Percentiles rank a stretch among this genome's conserved stretches.
Evolutionary conservation across 23 tunicate species (phyloP).

Genomic region (Halocynthia aurantium): DNA sequence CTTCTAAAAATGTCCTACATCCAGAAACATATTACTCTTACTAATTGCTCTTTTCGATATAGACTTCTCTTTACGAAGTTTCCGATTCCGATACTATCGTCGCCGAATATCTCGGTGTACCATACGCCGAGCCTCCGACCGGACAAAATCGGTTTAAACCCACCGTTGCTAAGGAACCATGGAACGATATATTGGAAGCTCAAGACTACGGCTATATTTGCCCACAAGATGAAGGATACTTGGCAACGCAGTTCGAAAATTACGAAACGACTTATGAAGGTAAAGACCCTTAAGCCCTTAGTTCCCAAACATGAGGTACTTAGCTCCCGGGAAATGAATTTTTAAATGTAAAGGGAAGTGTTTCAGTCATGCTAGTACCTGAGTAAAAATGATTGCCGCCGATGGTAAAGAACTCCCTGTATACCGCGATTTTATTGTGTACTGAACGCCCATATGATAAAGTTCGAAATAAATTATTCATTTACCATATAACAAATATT

Average conservation of each 20-base stretch:
- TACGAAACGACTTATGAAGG: slow-evolving; percentile 1
- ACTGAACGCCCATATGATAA: too few species aligned
- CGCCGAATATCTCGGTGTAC: slow-evolving; percentile 36
- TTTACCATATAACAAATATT: too few species aligned
- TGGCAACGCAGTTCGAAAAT: not conserved
- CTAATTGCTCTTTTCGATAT: too few species aligned
- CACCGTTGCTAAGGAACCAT: slow-evolving; percentile 20
- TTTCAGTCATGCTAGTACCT: too few species aligned
- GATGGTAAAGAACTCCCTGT: too few species aligned
- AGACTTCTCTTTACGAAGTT: too few species aligned
- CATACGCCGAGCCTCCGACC: slow-evolving; percentile 58
- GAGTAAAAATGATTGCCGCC: too few species aligned
- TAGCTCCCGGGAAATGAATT: not conserved
- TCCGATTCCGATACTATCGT: not conserved
- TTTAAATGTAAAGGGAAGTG: not conserved
- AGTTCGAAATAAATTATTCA: too few species aligned
- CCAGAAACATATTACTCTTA: too few species aligned
- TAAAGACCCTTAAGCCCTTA: not conserved
- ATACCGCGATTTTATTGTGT: too few species aligned
- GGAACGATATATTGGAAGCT: slow-evolving; percentile 20
- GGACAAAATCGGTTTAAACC: slow-evolving; percentile 33
- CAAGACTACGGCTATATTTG: slow-evolving; percentile 18
- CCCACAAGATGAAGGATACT: not conserved
- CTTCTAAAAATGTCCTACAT: too few species aligned
- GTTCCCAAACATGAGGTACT: not conserved